Base-by-base conservation (phyloP, 2,888 invertebrate genomes). In the Stenchaetothrips biformis region DNA sequence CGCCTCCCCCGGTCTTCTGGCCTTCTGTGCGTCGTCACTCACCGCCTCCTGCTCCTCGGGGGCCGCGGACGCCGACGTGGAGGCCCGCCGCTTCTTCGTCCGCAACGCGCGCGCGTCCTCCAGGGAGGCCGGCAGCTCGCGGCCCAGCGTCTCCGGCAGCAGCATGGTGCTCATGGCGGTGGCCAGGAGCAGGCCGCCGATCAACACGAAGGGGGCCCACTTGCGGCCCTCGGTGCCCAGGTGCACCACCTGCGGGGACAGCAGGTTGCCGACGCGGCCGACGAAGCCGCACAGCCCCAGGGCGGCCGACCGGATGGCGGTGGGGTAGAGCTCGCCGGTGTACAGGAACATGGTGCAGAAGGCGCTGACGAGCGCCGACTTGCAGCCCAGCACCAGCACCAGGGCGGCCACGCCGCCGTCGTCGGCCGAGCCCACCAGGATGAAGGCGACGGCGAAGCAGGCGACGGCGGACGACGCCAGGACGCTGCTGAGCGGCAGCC, bases 281-380 rank as follows among this genome's bases (percentile, higher is more conserved):
- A 87, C 87, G 83, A 88, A 87, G 2, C 87, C 86, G 83, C 89
- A 89, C 13, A 88, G 83, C 48, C 89, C 89, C 62, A 87, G 83
- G 78, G 86, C 87, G 62, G 86, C 84, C 11, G 86, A 87, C 62
- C 88, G 85, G 77, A 86, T 84, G 79, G 86, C 85, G 0, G 87
- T 88, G 47, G 87, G 87, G 81, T 87, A 86, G 81, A 87, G 82
- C 83, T 88, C 88, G 79, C 85, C 84, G 18, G 86, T 85, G 81
- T 87, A 86, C 27, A 88, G 83, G 82, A 86, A 86, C 80, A 88
- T 86, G 49, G 88, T 86, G 80, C 87, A 88, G 83, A 89, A 88
- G 49, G 87, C 85, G 49, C 88, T 88, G 9, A 88, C 87, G 81
- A 87, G 86, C 18, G 87, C 84, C 80, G 88, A 86, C 84, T 87